These are phyloP conservation scores for Neelides folsomi DNA, from an alignment of 2,888 invertebrate genomes.

Conservation along the genomic window DNA sequence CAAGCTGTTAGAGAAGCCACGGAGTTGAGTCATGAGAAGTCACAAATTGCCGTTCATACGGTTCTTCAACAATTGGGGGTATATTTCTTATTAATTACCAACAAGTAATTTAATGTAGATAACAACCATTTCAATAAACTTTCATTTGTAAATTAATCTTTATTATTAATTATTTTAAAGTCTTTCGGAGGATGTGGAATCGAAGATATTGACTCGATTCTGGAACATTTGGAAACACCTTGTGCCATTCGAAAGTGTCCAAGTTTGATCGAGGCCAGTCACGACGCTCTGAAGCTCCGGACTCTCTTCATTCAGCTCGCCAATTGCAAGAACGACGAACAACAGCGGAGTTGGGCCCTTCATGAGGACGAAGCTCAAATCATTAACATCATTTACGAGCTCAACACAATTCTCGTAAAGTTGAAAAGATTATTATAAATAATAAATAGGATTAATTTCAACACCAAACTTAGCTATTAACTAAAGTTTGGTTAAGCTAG, in stretches of 20 bases:
- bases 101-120: too few relatives aligned
- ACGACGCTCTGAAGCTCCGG: conserved; percentile 69
- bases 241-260: conserved; percentile 27
- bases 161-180: too few relatives aligned
- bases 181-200: too few relatives aligned
- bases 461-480: too few relatives aligned
- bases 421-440: too few relatives aligned
- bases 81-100: too few relatives aligned
- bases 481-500: too few relatives aligned
- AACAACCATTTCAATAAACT: too few relatives aligned
- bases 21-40: conserved; percentile 71
- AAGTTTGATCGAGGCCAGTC: conserved; percentile 50
- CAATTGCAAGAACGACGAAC: conserved; percentile 83
- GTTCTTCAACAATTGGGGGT: conserved; percentile 44
- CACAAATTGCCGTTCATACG: conserved; percentile 67
- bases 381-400: too few relatives aligned
- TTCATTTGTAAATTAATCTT: too few relatives aligned
- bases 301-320: conserved; percentile 71
- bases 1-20: conserved; percentile 59
- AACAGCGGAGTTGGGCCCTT: conserved; percentile 88
- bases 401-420: too few relatives aligned
- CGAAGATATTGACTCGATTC: conserved; percentile 11
- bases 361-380: conserved; percentile 55
- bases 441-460: too few relatives aligned
- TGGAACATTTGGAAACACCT: conserved; percentile 23